Evolutionary conservation across 2,113 vertebrate genomes (phyloP).

Genomic region (Gambusia affinis): DNA sequence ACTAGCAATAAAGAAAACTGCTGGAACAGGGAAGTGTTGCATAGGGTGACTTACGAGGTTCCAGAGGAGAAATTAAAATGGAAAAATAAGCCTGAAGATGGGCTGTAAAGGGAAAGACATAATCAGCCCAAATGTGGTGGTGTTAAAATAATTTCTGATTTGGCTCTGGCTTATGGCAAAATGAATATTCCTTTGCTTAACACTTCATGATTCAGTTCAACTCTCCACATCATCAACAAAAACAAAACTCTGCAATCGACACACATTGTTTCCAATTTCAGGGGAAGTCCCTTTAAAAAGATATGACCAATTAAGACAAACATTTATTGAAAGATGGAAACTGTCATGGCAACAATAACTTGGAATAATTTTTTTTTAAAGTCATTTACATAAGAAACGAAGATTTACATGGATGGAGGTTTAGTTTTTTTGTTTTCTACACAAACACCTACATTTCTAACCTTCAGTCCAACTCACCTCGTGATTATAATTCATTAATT

Average conservation of each 20-base stretch:
- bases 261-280: not conserved
- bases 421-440: too few relatives aligned
- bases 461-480: too few relatives aligned
- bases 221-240: conserved; percentile 1
- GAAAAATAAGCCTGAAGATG: not conserved
- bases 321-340: too few relatives aligned
- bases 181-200: not conserved
- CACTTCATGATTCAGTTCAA: not conserved
- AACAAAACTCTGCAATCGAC: conserved; percentile 7
- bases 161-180: conserved; percentile 13
- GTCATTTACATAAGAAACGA: too few relatives aligned
- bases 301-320: too few relatives aligned
- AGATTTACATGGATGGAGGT: too few relatives aligned
- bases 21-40: conserved; percentile 21
- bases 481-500: too few relatives aligned
- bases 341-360: too few relatives aligned
- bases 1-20: conserved; percentile 6
- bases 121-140: not conserved
- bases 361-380: too few relatives aligned
- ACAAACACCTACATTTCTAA: too few relatives aligned
- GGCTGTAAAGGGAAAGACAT: not conserved
- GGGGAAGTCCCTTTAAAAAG: too few relatives aligned
- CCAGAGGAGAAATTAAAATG: not conserved
- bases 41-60: not conserved
- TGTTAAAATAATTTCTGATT: not conserved